Base-by-base conservation (phyloP, 2,888 invertebrate genomes). In the Molorchus minor region DNA sequence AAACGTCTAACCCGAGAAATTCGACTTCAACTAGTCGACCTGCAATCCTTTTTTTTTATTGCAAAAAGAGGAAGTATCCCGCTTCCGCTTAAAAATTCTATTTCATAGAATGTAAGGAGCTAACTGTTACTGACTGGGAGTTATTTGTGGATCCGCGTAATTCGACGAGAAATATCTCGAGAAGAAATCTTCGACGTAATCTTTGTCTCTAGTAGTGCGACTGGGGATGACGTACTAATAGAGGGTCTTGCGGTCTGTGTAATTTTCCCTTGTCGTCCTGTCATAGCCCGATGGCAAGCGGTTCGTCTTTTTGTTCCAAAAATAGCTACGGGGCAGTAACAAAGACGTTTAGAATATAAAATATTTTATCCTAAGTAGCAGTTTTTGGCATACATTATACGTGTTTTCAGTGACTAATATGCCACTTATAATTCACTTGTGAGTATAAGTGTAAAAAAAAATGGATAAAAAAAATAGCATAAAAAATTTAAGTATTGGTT, bases 221-320 rank as follows among this genome's bases (percentile, higher is more conserved):
- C 16, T 46, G 33, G 3, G 33, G 12, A 33, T 12, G 33, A 33
- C 33, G 12, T 33, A 33, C 12, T 33, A 33, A 33, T 33, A 33
- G 12, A 33, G 12, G 10, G 33, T n/a, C 10, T 33, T 12, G 33
- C 12, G 10, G 3, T 25, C 25, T 33, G 10, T 12, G 33, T n/a
- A 33, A 33, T 33, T 33, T 33, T n/a, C n/a, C 33, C 33, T 33
- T 33, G 33, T 33, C 33, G n/a, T n/a, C n/a, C n/a, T n/a, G n/a
- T n/a, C n/a, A n/a, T n/a, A n/a, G n/a, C n/a, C n/a, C n/a, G n/a
- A n/a, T n/a, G n/a, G n/a, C n/a, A n/a, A n/a, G n/a, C n/a, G n/a
- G n/a, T n/a, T n/a, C n/a, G n/a, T n/a, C n/a, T n/a, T n/a, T n/a
- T n/a, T n/a, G n/a, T n/a, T n/a, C n/a, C n/a, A n/a, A n/a, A n/a